These are phyloP conservation scores for Pheucticus melanocephalus DNA, from an alignment of 2,113 vertebrate species.

Conservation along the genomic window DNA sequence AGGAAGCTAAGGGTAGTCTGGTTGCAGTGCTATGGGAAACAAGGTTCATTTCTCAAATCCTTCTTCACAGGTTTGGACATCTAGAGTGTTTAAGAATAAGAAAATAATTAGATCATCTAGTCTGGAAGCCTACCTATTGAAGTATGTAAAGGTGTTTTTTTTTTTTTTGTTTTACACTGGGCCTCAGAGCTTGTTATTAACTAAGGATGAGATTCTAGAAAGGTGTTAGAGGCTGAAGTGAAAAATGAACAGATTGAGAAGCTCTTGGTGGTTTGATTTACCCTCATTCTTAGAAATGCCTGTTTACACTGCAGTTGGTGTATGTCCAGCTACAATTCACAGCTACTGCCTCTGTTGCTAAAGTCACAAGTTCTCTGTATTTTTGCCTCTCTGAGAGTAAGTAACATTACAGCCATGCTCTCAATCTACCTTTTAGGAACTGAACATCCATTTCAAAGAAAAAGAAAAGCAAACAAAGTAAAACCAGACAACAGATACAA, in stretches of 20 bases:
- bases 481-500: not conserved
- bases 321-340: not conserved
- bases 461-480: not conserved
- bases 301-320: not conserved
- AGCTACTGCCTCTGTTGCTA: not conserved
- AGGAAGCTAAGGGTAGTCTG: not conserved
- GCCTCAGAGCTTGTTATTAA: not conserved
- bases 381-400: not conserved
- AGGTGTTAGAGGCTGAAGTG: not conserved
- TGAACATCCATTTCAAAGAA: not conserved
- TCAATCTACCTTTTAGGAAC: not conserved
- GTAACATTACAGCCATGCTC: not conserved
- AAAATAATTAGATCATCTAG: not conserved
- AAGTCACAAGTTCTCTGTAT: not conserved
- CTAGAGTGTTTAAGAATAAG: not conserved
- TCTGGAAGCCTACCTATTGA: not conserved
- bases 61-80: not conserved
- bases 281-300: constrained; percentile 35
- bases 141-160: not conserved
- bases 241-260: constrained; percentile 54
- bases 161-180: not conserved
- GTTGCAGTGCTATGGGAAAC: not conserved
- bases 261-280: constrained; percentile 31
- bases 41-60: not conserved
- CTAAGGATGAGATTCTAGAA: not conserved